Conservation (phyloP, 2,888 invertebrate genomes). For the Latheticus oryzae region DNA sequence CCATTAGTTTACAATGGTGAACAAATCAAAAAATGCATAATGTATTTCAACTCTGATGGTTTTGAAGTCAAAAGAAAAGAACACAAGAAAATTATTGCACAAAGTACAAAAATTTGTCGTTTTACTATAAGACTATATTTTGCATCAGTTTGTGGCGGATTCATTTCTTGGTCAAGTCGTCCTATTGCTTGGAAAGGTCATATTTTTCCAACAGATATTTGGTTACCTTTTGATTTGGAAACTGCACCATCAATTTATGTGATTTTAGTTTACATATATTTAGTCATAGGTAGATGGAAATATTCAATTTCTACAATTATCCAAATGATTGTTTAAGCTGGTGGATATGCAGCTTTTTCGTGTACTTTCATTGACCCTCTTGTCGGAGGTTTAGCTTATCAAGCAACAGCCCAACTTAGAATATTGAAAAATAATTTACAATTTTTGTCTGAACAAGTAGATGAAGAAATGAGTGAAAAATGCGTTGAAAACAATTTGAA, state of each 20-base stretch:
- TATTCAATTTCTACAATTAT: neutral
- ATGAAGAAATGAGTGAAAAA: neutral
- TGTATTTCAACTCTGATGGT: conserved; percentile 1
- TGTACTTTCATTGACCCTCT: conserved; percentile 13
- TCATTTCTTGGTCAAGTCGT: neutral
- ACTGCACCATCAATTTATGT: neutral
- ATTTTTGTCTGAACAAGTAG: conserved; percentile 5
- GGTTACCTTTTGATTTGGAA: conserved; percentile 14
- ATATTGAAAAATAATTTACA: conserved; percentile 19
- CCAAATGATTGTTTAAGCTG: conserved; percentile 3
- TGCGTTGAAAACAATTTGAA: neutral
- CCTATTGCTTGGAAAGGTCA: conserved; percentile 5
- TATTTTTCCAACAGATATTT: conserved; percentile 10
- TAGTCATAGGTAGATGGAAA: conserved; percentile 1
- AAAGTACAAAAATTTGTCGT: conserved; percentile 8
- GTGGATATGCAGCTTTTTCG: neutral
- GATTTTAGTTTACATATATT: conserved; percentile 1
- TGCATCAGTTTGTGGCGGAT: neutral
- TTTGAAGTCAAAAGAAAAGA: neutral
- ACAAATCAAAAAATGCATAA: conserved; percentile 5
- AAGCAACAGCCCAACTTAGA: conserved; percentile 12
- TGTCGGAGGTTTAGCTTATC: conserved; percentile 11
- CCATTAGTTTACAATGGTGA: conserved; percentile 8
- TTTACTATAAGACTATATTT: neutral
- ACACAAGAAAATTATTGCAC: conserved; percentile 4